These are phyloP conservation scores for Jaculus jaculus DNA, from an alignment of 2,113 vertebrate species.

Conservation along the genomic window DNA sequence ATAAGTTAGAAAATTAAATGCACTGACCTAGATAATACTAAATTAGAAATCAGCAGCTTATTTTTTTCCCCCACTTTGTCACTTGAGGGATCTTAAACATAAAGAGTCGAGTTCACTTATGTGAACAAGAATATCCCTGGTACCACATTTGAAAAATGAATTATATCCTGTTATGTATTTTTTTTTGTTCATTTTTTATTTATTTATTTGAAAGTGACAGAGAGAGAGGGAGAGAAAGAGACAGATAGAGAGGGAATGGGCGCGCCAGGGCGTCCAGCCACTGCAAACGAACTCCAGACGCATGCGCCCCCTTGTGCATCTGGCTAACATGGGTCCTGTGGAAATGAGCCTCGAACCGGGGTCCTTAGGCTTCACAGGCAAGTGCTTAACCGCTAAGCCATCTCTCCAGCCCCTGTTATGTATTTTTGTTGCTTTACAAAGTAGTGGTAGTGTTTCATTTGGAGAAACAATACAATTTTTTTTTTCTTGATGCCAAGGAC, in stretches of 20 bases:
- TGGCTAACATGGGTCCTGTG: no score
- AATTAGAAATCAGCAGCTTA: slow-evolving; percentile 13
- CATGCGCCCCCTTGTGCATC: no score
- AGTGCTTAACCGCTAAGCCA: no score
- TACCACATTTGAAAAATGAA: neutral
- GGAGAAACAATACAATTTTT: neutral
- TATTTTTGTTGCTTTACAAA: neutral
- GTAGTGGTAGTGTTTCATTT: neutral
- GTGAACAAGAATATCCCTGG: neutral
- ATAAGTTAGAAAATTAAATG: neutral
- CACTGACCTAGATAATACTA: neutral
- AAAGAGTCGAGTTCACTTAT: neutral
- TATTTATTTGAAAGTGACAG: no score
- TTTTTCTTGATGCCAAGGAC: neutral
- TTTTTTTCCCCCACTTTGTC: neutral
- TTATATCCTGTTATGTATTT: neutral
- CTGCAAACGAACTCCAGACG: no score
- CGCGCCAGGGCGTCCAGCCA: no score
- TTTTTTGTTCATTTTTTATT: no score
- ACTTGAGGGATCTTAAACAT: neutral
- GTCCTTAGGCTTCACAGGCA: no score
- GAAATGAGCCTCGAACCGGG: no score
- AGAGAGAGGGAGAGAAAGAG: no score
- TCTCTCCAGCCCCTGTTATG: no score
- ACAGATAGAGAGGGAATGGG: no score